Evolutionary conservation across 2,888 invertebrate species (phyloP).

Genomic region (Seladonia tumulorum): DNA sequence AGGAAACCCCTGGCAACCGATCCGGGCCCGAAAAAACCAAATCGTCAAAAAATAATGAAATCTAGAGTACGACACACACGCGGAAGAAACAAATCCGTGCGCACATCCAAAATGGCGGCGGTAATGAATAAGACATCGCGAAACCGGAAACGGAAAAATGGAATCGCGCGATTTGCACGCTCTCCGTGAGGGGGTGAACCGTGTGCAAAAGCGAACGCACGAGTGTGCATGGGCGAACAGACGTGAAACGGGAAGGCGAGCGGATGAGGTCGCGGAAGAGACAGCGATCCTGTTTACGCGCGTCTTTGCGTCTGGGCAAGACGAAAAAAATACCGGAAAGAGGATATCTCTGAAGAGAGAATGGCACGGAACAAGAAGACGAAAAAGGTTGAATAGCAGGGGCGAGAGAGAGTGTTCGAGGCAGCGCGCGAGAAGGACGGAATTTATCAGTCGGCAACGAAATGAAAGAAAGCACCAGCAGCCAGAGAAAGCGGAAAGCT

Average conservation of each 20-base stretch:
- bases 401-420: conserved; percentile 6
- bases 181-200: neutral
- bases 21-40: neutral
- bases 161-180: conserved; percentile 23
- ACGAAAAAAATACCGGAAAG: conserved; percentile 9
- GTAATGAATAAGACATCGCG: conserved; percentile 49
- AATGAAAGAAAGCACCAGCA: conserved; percentile 55
- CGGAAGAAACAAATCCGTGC: conserved; percentile 24
- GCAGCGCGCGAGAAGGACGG: conserved; percentile 22
- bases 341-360: neutral
- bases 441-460: conserved; percentile 54
- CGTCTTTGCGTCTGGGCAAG: conserved; percentile 36
- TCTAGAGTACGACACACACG: neutral
- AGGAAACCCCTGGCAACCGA: neutral
- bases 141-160: neutral
- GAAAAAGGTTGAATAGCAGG: conserved; percentile 11
- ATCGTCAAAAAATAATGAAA: neutral
- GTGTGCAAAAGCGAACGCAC: neutral
- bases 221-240: conserved; percentile 19
- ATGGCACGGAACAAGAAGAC: conserved; percentile 26
- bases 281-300: conserved; percentile 44
- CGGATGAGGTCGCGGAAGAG: neutral
- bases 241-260: neutral
- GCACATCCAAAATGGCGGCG: neutral
- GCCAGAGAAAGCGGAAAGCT: conserved; percentile 36